phyloP scores from a whole-genome alignment of 2,888 invertebrate genomes.

The Boloria selene region DNA sequence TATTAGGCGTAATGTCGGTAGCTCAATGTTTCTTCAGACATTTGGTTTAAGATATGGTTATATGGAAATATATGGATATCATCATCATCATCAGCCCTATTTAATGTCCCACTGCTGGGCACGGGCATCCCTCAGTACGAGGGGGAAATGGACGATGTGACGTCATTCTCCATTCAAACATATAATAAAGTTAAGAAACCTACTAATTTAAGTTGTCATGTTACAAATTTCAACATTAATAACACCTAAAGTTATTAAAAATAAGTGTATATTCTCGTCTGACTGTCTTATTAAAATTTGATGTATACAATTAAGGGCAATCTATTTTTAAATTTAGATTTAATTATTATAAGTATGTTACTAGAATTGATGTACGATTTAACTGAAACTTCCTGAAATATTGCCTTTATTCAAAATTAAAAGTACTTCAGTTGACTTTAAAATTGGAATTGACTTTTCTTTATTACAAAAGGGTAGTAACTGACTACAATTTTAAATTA shows the following conservation, averaged over 20 bases:
- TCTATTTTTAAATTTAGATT: slow-evolving; percentile 7
- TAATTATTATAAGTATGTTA: background rate
- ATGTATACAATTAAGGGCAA: slow-evolving; percentile 21
- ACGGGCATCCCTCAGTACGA: too few species aligned
- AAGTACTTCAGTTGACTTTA: background rate
- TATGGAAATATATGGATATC: too few species aligned
- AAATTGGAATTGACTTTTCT: background rate
- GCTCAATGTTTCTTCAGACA: background rate
- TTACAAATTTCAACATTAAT: background rate
- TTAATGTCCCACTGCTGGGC: too few species aligned
- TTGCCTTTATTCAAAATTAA: background rate
- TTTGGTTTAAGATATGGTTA: too few species aligned
- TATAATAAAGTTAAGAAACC: too few species aligned
- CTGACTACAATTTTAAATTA: background rate
- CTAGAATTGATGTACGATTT: slow-evolving; percentile 2
- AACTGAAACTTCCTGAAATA: background rate
- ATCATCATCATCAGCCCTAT: too few species aligned
- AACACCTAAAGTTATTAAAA: background rate
- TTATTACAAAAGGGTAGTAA: background rate
- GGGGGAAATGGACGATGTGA: too few species aligned
- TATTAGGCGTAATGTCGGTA: slow-evolving; percentile 4
- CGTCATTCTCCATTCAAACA: too few species aligned
- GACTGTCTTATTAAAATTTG: background rate
- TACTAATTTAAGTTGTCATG: too few species aligned
- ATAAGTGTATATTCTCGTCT: background rate